These are phyloP conservation scores for Brachionus paranguensis DNA, from an alignment of 1,140 invertebrate genomes.

Conservation along the genomic window DNA sequence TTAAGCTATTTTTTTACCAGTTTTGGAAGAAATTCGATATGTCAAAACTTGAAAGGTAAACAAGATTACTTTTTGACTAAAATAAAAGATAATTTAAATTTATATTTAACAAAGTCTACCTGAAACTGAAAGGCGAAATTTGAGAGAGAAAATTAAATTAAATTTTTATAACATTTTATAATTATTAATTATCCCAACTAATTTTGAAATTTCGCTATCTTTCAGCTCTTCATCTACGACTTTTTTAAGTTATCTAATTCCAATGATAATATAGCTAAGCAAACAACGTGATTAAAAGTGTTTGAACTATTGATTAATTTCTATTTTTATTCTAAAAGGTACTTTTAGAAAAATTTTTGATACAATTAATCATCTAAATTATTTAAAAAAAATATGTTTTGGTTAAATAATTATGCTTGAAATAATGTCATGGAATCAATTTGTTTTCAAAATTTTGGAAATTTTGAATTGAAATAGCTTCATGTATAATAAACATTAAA, in stretches of 20 bases:
- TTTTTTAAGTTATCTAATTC: background rate
- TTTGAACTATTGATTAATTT: background rate
- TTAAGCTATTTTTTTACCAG: too few relatives aligned
- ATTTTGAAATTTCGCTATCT: background rate
- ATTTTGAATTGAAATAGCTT: background rate
- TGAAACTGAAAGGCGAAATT: background rate
- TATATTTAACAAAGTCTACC: background rate
- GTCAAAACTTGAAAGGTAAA: background rate
- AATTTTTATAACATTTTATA: background rate
- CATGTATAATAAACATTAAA: background rate
- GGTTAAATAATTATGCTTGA: background rate
- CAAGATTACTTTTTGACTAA: background rate
- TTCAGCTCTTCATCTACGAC: background rate
- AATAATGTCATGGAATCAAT: background rate
- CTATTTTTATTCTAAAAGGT: background rate
- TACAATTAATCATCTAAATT: too few relatives aligned
- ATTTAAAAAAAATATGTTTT: background rate
- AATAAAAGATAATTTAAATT: background rate
- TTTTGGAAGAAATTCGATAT: background rate
- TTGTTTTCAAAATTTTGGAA: background rate
- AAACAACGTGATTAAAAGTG: background rate
- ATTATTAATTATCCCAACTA: background rate
- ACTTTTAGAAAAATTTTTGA: background rate
- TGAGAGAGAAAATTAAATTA: background rate
- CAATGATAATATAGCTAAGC: background rate